These are phyloP conservation scores for Eurytoma adleriae DNA, from an alignment of 2,888 invertebrate species.

Conservation along the genomic window DNA sequence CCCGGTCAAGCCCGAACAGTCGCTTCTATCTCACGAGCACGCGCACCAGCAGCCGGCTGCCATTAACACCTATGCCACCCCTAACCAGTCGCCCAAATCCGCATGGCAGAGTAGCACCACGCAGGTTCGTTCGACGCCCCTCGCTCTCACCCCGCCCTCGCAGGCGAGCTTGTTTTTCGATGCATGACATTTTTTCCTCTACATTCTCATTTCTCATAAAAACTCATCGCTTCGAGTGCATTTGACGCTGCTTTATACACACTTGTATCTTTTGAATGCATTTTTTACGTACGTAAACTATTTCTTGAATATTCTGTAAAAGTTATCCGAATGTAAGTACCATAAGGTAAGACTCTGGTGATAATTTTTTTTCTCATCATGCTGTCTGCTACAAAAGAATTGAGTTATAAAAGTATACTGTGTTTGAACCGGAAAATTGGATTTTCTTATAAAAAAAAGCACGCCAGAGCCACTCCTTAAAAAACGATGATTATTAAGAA, in stretches of 20 bases:
- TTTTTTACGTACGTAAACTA: too few species aligned
- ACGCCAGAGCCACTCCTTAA: too few species aligned
- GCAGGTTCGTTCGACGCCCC: constrained; percentile 69
- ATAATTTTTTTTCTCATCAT: too few species aligned
- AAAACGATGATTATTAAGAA: too few species aligned
- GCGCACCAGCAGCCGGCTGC: constrained; percentile 54
- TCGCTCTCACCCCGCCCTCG: background rate
- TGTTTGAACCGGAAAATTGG: too few species aligned
- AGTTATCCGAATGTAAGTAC: too few species aligned
- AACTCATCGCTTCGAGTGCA: constrained; percentile 17
- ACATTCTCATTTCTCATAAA: background rate
- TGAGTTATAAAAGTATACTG: too few species aligned
- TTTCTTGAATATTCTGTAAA: too few species aligned
- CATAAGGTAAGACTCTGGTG: too few species aligned
- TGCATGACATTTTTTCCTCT: background rate
- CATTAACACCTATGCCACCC: constrained; percentile 69
- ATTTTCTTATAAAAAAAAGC: too few species aligned
- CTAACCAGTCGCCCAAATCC: constrained; percentile 73
- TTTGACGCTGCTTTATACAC: background rate
- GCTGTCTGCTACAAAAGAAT: too few species aligned
- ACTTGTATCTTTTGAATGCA: too few species aligned
- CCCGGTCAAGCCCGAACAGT: constrained; percentile 38
- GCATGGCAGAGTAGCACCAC: constrained; percentile 72
- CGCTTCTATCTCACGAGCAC: constrained; percentile 40
- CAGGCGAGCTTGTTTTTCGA: background rate